These are phyloP conservation scores for Trichogramma evanescens DNA, from an alignment of 2,888 invertebrate species.

Conservation along the genomic window DNA sequence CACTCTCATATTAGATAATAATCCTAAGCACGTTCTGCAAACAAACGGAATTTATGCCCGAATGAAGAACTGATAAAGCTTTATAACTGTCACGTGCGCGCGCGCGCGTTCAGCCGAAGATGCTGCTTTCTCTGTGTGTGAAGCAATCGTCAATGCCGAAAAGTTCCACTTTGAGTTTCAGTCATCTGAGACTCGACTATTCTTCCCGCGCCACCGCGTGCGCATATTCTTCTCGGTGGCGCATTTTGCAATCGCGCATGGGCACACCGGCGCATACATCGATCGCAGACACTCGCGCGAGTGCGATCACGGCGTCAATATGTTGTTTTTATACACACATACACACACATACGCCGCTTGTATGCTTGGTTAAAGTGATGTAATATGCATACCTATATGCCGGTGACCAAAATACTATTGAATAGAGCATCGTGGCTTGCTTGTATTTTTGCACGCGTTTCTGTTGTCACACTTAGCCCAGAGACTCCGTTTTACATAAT, in stretches of 20 bases:
- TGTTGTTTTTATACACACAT: no score
- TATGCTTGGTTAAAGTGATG: conserved; percentile 8
- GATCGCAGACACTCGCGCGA: conserved; percentile 13
- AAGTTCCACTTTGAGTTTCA: no score
- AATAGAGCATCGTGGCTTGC: conserved; percentile 9
- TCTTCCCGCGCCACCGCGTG: no score
- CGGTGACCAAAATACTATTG: conserved; percentile 22
- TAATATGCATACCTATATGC: conserved; percentile 17
- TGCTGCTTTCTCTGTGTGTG: conserved; percentile 8
- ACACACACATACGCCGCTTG: no score
- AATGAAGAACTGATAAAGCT: no score
- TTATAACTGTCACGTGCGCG: no score
- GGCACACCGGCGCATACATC: conserved; percentile 10
- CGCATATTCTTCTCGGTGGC: no score
- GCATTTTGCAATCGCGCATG: conserved; percentile 7
- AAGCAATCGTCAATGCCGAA: not conserved
- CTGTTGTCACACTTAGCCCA: not conserved
- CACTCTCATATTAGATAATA: no score
- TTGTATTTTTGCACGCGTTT: conserved; percentile 11
- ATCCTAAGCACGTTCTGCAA: no score
- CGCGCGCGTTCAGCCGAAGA: not conserved
- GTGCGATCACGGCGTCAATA: conserved; percentile 3
- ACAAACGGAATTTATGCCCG: no score
- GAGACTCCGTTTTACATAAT: conserved; percentile 13
- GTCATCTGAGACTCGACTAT: no score